Conservation (phyloP, 1,140 invertebrate genomes). For the Zaprionus nigranus region DNA sequence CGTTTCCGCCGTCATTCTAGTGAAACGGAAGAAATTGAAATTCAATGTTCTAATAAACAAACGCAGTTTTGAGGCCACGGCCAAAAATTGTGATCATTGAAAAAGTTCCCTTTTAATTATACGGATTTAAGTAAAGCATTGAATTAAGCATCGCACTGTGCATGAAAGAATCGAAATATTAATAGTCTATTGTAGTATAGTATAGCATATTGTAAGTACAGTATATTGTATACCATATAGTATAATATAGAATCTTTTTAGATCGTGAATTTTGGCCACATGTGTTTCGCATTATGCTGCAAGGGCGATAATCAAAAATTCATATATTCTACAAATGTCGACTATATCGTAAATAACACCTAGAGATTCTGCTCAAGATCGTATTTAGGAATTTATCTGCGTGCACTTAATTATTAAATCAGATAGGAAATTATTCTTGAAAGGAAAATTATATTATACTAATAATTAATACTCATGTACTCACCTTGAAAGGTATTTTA, state of each 20-base stretch:
- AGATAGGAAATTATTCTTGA: neutral
- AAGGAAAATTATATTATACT: neutral
- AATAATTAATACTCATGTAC: no score
- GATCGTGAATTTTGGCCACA: constrained; percentile 23
- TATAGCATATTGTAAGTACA: neutral
- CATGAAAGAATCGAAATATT: neutral
- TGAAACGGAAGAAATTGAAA: constrained; percentile 58
- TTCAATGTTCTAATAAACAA: constrained; percentile 56
- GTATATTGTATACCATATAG: neutral
- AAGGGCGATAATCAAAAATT: constrained; percentile 40
- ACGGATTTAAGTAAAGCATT: neutral
- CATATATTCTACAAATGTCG: constrained; percentile 18
- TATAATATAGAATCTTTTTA: neutral
- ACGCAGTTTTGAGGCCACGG: constrained; percentile 46
- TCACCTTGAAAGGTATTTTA: neutral
- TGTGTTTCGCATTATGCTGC: constrained; percentile 60
- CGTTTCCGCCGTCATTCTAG: constrained; percentile 17
- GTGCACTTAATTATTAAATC: neutral
- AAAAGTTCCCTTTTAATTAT: constrained; percentile 3
- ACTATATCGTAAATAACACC: constrained; percentile 32
- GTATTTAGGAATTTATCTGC: neutral
- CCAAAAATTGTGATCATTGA: constrained; percentile 37
- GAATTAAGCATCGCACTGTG: constrained; percentile 1
- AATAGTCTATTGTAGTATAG: neutral
- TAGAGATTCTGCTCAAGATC: neutral